These are phyloP conservation scores for Chloropsis hardwickii DNA, from an alignment of 2,113 vertebrate genomes.

Conservation along the genomic window DNA sequence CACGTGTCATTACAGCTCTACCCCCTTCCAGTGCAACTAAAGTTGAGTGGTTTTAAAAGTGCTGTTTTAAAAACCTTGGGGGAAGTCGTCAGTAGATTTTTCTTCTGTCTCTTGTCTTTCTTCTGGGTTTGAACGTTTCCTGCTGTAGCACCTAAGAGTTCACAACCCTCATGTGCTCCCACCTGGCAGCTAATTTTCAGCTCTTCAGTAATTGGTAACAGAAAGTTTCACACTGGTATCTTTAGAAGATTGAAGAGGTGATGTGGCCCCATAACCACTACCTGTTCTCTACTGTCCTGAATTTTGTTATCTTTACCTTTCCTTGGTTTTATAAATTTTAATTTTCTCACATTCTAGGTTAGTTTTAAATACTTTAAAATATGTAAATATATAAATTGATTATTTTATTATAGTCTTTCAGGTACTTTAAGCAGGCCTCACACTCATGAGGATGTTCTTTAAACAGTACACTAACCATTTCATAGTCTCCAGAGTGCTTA, in stretches of 20 bases:
- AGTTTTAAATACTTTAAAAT: neutral
- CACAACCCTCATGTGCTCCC: neutral
- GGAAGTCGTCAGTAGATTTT: neutral
- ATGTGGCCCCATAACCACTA: neutral
- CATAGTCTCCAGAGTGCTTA: neutral
- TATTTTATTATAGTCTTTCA: neutral
- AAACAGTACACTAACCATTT: neutral
- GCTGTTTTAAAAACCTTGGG: neutral
- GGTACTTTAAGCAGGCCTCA: neutral
- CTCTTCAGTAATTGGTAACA: neutral
- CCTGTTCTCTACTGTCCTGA: neutral
- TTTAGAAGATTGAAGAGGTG: neutral
- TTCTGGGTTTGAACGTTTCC: neutral
- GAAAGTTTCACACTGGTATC: neutral
- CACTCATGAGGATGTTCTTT: neutral
- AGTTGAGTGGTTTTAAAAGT: neutral
- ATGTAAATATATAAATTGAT: neutral
- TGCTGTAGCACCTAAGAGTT: neutral
- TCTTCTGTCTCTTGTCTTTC: neutral
- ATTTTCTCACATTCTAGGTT: neutral
- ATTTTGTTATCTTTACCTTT: neutral
- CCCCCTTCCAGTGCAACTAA: neutral
- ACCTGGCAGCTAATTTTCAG: neutral
- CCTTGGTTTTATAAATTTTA: neutral
- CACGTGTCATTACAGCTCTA: neutral